These are phyloP conservation scores for Centruroides vittatus DNA, from an alignment of 1,140 invertebrate genomes.

Conservation along the genomic window DNA sequence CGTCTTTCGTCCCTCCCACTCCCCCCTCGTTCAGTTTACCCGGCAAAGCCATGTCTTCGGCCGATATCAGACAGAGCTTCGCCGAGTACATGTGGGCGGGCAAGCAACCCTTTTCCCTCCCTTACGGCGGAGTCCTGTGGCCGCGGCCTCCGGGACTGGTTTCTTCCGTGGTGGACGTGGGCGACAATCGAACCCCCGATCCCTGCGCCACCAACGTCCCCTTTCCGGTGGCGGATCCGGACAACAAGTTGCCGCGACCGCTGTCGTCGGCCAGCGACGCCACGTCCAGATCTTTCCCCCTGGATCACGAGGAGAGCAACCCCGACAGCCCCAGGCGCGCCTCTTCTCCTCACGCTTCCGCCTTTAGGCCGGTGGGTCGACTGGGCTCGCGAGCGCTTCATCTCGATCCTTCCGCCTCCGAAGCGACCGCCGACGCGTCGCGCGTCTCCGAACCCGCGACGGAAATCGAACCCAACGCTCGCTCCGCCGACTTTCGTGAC, in stretches of 20 bases:
- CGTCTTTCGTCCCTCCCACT: conserved; percentile 6
- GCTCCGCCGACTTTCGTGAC: too few species aligned
- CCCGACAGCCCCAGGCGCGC: background rate
- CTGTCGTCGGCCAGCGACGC: conserved; percentile 13
- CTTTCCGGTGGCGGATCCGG: background rate
- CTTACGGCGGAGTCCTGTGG: conserved; percentile 15
- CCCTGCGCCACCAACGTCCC: background rate
- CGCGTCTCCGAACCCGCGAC: background rate
- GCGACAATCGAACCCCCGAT: background rate
- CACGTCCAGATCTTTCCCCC: conserved; percentile 7
- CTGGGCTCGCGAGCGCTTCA: conserved; percentile 1
- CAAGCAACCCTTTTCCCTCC: conserved; percentile 16
- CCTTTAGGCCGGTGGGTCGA: conserved; percentile 5
- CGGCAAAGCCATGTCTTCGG: background rate
- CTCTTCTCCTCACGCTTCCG: background rate
- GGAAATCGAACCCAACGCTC: too few species aligned
- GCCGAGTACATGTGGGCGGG: conserved; percentile 23
- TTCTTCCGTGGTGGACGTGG: background rate
- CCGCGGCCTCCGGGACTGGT: conserved; percentile 9
- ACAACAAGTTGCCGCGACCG: background rate
- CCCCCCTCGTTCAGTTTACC: conserved; percentile 3
- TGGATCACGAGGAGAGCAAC: conserved; percentile 1
- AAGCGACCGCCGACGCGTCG: background rate
- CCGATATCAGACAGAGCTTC: conserved; percentile 19
- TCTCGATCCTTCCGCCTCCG: conserved; percentile 2